Evolutionary conservation across 2,888 invertebrate species (phyloP).

Genomic region (Ormyrus thymus): DNA sequence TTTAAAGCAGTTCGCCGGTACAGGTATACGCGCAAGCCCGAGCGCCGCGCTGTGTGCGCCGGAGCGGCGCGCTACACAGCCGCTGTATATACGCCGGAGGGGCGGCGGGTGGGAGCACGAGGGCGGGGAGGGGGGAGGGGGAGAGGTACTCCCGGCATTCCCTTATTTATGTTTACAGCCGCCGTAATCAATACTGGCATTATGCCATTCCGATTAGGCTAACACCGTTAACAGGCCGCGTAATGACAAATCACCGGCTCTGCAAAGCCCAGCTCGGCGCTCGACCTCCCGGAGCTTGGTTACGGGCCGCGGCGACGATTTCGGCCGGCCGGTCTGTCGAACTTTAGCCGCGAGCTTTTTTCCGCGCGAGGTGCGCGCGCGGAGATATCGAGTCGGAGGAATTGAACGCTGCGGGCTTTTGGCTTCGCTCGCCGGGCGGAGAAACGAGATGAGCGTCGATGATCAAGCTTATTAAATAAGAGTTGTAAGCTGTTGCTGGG

Average conservation of each 20-base stretch:
- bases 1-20: not conserved
- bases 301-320: too few species aligned
- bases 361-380: too few species aligned
- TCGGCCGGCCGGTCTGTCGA: too few species aligned
- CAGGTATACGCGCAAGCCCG: not conserved
- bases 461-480: too few species aligned
- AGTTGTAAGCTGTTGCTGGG: too few species aligned
- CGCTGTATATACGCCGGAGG: not conserved
- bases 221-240: slow-evolving; percentile 49
- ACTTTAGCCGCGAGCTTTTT: too few species aligned
- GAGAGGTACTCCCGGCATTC: slow-evolving; percentile 23
- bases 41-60: not conserved
- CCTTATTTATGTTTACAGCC: slow-evolving; percentile 53
- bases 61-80: not conserved
- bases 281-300: too few species aligned
- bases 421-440: too few species aligned
- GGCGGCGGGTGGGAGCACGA: not conserved
- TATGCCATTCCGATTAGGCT: slow-evolving; percentile 55
- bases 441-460: too few species aligned
- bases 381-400: too few species aligned
- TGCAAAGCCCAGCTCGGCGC: not conserved
- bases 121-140: not conserved
- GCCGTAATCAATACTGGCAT: slow-evolving; percentile 53
- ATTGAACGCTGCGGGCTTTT: too few species aligned
- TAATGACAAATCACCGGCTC: slow-evolving; percentile 52